Evolutionary conservation across 2,888 invertebrate genomes (phyloP), one percentile per base, ranked within the genome.

Genomic region (Limenitis arthemis): DNA sequence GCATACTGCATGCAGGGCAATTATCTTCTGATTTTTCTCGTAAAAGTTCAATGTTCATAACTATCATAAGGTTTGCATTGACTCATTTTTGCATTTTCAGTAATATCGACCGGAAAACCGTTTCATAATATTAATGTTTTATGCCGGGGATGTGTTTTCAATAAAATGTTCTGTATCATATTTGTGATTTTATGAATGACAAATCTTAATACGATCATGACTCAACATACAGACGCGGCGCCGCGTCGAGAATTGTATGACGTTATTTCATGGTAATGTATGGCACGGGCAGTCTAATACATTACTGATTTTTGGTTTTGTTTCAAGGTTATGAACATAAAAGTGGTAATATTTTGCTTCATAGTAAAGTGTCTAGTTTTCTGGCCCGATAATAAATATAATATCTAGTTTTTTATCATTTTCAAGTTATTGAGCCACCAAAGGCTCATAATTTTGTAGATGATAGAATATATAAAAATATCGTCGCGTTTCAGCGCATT

Each of bases 151-250:
- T 39, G 47, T 49, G 47, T 47, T 44, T 47, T 55, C 60, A 63
- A 60, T 60, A 53, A 58, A 66, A 65, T 58, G 64, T 65, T 64
- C 61, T 66, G 66, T 65, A 67, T 69, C 60, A 61, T 62, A 60
- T 62, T 70, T 67, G 67, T 67, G 67, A 72, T 73, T 77, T 73
- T 69, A 73, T 76, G 75, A 77, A 79, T 83, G 78, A 79, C 74
- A 73, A 77, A 77, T 72, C 70, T 72, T 71, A 72, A 72, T 70
- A 64, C 66, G 69, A 63, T 62, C 64, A 63, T 82, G 80, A 80
- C 65, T 82, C 80, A 81, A 68, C 72, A 61, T 59, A 64, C 67
- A 65, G 62, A 61, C 20, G 20, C 20, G 20, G 20, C 20, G 20
- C 20, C 20, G 20, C 65, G 68, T 70, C 63, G 68, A 67, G 67